phyloP scores from a whole-genome alignment of 2,797 vertebrate genomes.

The Cyclopterus lumpus region DNA sequence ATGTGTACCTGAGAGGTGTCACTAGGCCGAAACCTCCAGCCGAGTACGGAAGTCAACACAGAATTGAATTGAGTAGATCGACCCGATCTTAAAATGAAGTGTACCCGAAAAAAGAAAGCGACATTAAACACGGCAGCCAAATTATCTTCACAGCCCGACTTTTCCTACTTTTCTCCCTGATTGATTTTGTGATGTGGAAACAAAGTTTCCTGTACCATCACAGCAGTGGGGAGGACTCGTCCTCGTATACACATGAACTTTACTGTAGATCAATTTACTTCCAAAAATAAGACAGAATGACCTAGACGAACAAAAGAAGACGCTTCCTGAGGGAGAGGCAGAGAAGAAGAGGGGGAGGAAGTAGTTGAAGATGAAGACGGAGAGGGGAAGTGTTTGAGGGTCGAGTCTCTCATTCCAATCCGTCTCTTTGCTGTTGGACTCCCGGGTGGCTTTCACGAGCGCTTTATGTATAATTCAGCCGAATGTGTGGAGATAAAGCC shows the following conservation, averaged over 20 bases:
- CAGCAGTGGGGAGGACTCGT: slow-evolving; percentile 18
- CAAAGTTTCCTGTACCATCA: slow-evolving; percentile 26
- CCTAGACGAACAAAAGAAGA: slow-evolving; percentile 59
- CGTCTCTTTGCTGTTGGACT: slow-evolving; percentile 70
- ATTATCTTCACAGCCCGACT: slow-evolving; percentile 18
- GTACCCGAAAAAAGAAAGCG: background rate
- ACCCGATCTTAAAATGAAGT: background rate
- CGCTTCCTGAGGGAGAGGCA: slow-evolving; percentile 60
- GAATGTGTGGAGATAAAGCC: slow-evolving; percentile 82
- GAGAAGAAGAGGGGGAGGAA: slow-evolving; percentile 31
- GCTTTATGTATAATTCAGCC: slow-evolving; percentile 85
- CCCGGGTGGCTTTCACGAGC: slow-evolving; percentile 73
- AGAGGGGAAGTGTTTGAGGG: slow-evolving; percentile 58
- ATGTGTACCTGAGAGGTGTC: background rate
- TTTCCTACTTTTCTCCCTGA: background rate
- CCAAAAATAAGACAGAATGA: slow-evolving; percentile 57
- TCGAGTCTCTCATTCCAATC: slow-evolving; percentile 65
- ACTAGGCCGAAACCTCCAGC: too few relatives aligned
- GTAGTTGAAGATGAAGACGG: slow-evolving; percentile 46
- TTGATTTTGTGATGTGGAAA: slow-evolving; percentile 9
- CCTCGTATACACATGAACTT: slow-evolving; percentile 40
- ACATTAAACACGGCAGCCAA: background rate
- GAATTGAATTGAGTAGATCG: too few relatives aligned
- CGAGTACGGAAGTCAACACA: too few relatives aligned
- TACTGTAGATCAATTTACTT: slow-evolving; percentile 41